Evolutionary conservation across 2,113 vertebrate genomes (phyloP).

Genomic region (Thalassoma bifasciatum): DNA sequence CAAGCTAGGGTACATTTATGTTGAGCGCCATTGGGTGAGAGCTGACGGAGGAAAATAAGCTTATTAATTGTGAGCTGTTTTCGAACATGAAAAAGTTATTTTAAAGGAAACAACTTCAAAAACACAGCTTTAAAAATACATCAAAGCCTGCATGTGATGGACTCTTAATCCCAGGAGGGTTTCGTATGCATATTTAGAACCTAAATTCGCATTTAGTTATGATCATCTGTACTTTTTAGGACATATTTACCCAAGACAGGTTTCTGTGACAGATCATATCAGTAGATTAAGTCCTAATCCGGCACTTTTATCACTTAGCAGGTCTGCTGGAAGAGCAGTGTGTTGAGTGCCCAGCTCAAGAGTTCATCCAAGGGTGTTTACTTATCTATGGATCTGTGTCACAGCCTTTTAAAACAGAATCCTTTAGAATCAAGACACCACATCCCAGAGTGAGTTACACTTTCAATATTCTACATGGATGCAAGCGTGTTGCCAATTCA

Average conservation of each 20-base stretch:
- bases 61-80: background rate
- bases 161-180: too few species aligned
- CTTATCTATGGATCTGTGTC: background rate
- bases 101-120: background rate
- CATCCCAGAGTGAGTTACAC: background rate
- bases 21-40: constrained; percentile 16
- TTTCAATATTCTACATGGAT: background rate
- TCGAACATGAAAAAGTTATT: background rate
- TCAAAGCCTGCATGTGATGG: background rate
- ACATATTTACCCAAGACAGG: background rate
- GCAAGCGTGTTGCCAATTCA: background rate
- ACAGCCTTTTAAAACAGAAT: background rate
- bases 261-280: background rate
- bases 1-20: constrained; percentile 39
- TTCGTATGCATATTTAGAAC: background rate
- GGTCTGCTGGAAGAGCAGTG: background rate
- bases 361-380: background rate
- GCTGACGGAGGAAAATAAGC: constrained; percentile 38
- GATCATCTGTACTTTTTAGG: background rate
- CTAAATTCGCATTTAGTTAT: background rate
- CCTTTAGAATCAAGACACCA: too few species aligned
- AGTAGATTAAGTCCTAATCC: background rate
- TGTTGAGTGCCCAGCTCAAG: background rate
- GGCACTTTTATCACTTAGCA: background rate
- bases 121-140: background rate